Evolutionary conservation across 2,113 vertebrate genomes (phyloP).

Genomic region (Hemichromis elongatus): DNA sequence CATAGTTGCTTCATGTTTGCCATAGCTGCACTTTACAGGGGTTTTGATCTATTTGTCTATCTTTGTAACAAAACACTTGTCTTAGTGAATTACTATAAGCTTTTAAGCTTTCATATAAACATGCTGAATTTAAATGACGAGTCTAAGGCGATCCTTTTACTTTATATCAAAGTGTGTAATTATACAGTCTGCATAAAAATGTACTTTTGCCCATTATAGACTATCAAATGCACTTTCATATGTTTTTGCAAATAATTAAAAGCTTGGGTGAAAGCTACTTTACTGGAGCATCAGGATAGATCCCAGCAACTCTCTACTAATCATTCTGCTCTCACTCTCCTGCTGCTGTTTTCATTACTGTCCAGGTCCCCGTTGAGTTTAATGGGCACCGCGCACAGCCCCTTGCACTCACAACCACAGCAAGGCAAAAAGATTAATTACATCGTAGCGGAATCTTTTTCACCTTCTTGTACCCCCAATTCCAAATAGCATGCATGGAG

Average conservation of each 20-base stretch:
- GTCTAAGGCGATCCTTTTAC: background rate
- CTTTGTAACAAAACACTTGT: background rate
- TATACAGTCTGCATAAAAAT: background rate
- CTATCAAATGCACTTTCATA: background rate
- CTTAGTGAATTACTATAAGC: background rate
- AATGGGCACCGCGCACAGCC: background rate
- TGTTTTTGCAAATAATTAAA: background rate
- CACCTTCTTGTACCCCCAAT: background rate
- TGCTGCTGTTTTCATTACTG: background rate
- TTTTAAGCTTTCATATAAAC: background rate
- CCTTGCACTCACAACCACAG: background rate
- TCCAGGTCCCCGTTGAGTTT: background rate
- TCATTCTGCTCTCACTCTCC: background rate
- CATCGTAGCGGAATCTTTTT: background rate
- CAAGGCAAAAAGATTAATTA: constrained; percentile 22
- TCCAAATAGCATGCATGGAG: background rate
- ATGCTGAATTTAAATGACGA: background rate
- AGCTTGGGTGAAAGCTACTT: background rate
- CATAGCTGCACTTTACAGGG: background rate
- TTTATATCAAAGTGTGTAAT: background rate
- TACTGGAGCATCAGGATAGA: background rate
- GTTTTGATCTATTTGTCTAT: background rate
- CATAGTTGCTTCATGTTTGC: background rate
- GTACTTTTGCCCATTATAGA: background rate
- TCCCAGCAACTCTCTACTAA: background rate